Evolutionary conservation across 92 coral and sea anemone species (phyloP), one percentile per base, ranked within the genome.

Genomic region (Porites divaricata): DNA sequence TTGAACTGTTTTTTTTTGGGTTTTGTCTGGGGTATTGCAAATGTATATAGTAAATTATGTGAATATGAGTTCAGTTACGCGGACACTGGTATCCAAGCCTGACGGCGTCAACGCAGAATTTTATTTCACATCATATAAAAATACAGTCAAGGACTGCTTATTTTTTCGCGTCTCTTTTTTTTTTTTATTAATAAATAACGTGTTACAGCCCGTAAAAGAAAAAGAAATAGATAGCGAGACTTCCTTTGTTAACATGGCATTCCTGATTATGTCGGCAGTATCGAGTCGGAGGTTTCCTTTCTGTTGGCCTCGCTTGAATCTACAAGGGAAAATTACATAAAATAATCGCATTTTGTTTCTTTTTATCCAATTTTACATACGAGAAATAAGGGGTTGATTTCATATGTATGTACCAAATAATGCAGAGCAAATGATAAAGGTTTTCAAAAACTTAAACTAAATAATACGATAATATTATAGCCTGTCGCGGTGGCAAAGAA

Each of bases 221-320:
- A 26, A 4, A 51, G 2, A 1, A 19, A 65, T 24, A 67, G 16
- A 56, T 1, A 45, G 1, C 48, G 9, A 25, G 49, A 49, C 11
- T 15, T 49, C 10, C 63, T 4, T 8, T 21, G 75, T 80, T 75
- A 80, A 19, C 67, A 67, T 26, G 72, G 28, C 76, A 35, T 72
- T 54, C 57, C 68, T 19, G 16, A 66, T 1, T 76, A 70, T 23
- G 85, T 35, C 56, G 20, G 54, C 13, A 56, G 26, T 21, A 61
- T 26, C 35, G 76, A 35, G 76, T 56, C 85, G 6, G 57, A 54
- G 57, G 48, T 69, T 56, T 69, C 85, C 69, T 56, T 35, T 17
- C 20, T 35, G 35, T 35, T 6, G 45, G 57, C 41, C 66, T 69
- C 76, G 2, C 67, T 16, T 9, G 85, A 56, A n/a, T 80, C 85